Conservation (phyloP, 1,140 invertebrate genomes). For the Drosophila arawakana region DNA sequence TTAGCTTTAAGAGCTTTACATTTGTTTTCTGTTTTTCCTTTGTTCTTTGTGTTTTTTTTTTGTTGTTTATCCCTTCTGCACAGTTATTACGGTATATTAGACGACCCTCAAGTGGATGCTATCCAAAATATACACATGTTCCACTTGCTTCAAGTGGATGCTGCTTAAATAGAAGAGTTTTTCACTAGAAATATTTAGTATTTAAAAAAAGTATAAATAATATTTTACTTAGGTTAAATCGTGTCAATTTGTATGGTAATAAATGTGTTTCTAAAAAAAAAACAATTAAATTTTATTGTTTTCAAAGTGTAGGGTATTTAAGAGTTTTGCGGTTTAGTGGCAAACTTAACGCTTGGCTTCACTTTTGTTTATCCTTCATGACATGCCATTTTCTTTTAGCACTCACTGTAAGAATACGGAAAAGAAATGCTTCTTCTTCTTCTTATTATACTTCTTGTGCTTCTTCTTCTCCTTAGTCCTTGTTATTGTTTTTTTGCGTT, state of each 20-base stretch:
- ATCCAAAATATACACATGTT: background rate
- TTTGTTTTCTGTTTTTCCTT: slow-evolving; percentile 12
- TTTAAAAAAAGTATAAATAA: background rate
- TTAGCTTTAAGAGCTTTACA: slow-evolving; percentile 15
- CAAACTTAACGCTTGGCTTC: slow-evolving; percentile 8
- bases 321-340: background rate
- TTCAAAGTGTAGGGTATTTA: slow-evolving; percentile 2
- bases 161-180: background rate
- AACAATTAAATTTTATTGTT: background rate
- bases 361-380: slow-evolving; percentile 17
- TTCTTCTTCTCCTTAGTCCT: slow-evolving; percentile 23
- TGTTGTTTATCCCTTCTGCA: slow-evolving; percentile 20
- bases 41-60: slow-evolving; percentile 5
- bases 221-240: no score
- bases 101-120: slow-evolving; percentile 7
- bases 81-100: slow-evolving; percentile 8
- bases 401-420: slow-evolving; percentile 33
- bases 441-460: slow-evolving; percentile 33
- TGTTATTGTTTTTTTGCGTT: slow-evolving; percentile 42
- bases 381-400: slow-evolving; percentile 25
- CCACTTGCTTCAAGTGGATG: background rate
- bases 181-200: background rate
- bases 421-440: slow-evolving; percentile 31
- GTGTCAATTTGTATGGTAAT: background rate
- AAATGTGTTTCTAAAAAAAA: background rate